Percentiles rank a stretch among this genome's conserved stretches.
Evolutionary conservation across 2,888 invertebrate species (phyloP).

Genomic region (Cantharis nigra): DNA sequence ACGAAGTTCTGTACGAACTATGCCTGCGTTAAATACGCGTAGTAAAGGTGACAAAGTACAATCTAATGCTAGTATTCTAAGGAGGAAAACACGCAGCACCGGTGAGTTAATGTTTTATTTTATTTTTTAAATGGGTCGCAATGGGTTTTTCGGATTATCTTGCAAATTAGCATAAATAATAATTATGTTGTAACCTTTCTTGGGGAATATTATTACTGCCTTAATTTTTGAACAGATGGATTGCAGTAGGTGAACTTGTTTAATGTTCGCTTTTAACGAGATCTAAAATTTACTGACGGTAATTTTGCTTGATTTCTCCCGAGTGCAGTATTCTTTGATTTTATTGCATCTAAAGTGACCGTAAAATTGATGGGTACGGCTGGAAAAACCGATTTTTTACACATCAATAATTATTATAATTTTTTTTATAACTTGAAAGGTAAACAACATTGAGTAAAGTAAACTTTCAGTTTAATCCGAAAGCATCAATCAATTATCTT

Average conservation of each 20-base stretch:
- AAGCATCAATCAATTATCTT: neutral
- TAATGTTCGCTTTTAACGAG: neutral
- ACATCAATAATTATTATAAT: neutral
- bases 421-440: neutral
- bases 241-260: neutral
- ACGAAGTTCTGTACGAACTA: conserved; percentile 49
- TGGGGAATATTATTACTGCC: neutral
- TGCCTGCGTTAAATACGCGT: conserved; percentile 50
- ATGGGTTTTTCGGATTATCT: neutral
- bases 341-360: neutral
- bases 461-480: neutral
- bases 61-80: conserved; percentile 50
- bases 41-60: conserved; percentile 50
- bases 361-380: neutral
- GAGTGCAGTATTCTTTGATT: neutral
- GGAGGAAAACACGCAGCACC: conserved; percentile 72
- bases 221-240: neutral
- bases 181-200: neutral
- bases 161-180: neutral
- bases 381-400: neutral
- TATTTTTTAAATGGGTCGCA: neutral
- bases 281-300: neutral
- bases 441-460: neutral
- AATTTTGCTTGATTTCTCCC: neutral
- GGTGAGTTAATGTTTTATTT: conserved; percentile 54